phyloP scores from a whole-genome alignment of 2,888 invertebrate genomes.

The Tinea trinotella region DNA sequence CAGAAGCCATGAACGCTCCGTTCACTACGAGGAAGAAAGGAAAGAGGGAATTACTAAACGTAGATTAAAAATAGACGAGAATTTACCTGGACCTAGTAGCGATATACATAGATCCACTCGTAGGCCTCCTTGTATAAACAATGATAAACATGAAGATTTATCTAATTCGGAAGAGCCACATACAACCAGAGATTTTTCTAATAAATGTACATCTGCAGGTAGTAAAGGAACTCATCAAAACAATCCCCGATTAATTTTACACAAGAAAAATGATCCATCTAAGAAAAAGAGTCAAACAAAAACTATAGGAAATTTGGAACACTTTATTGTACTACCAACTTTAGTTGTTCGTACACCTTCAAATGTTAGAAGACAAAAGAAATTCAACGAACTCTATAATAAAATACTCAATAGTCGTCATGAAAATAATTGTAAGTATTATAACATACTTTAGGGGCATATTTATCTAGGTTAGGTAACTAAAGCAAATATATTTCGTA shows the following conservation, averaged over 20 bases:
- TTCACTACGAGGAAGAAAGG: slow-evolving; percentile 23
- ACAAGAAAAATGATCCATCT: slow-evolving; percentile 26
- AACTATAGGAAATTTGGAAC: slow-evolving; percentile 52
- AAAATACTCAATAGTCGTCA: slow-evolving; percentile 47
- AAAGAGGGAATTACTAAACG: slow-evolving; percentile 29
- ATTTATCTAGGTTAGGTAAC: too few relatives aligned
- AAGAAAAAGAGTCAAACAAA: slow-evolving; percentile 36
- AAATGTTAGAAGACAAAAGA: slow-evolving; percentile 57
- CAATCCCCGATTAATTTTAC: slow-evolving; percentile 45
- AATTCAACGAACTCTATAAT: slow-evolving; percentile 60
- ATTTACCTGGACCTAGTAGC: not conserved
- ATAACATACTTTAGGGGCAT: too few relatives aligned
- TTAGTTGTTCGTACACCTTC: slow-evolving; percentile 58
- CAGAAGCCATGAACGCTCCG: slow-evolving; percentile 38
- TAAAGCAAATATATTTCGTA: too few relatives aligned
- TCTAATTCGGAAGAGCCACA: not conserved
- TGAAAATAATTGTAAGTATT: not conserved
- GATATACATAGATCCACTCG: not conserved
- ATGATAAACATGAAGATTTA: not conserved
- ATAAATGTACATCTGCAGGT: not conserved
- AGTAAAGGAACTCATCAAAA: slow-evolving; percentile 24
- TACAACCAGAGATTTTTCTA: not conserved
- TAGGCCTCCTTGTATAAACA: not conserved
- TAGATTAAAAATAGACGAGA: not conserved
- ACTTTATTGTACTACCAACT: slow-evolving; percentile 56